Conservation (phyloP, 1,140 invertebrate species). For the Trachymyrmex septentrionalis region DNA sequence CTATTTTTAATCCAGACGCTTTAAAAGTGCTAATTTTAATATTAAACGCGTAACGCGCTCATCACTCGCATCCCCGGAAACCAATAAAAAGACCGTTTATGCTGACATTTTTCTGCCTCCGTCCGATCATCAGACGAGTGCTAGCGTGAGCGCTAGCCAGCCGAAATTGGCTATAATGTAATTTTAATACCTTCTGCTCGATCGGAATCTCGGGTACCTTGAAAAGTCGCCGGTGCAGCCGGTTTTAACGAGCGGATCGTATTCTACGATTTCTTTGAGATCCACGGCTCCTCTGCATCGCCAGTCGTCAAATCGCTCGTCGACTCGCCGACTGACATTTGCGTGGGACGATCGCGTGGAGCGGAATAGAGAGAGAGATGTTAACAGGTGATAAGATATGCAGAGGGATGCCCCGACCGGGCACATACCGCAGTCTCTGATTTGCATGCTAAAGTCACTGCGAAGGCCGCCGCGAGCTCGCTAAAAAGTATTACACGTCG, state of each 20-base stretch:
- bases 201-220: slow-evolving; percentile 22
- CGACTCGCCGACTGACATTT: slow-evolving; percentile 61
- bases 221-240: slow-evolving; percentile 46
- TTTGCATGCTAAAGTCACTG: slow-evolving; percentile 52
- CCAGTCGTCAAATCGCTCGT: slow-evolving; percentile 30
- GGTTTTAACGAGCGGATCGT: slow-evolving; percentile 41
- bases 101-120: slow-evolving; percentile 42
- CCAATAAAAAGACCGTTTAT: slow-evolving; percentile 38
- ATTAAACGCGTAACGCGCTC: slow-evolving; percentile 35
- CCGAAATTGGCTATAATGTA: slow-evolving; percentile 36
- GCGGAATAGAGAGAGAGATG: slow-evolving; percentile 12
- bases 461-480: slow-evolving; percentile 41
- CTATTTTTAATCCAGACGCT: slow-evolving; percentile 53
- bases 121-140: background rate
- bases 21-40: slow-evolving; percentile 44
- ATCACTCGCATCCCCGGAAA: background rate
- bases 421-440: slow-evolving; percentile 1
- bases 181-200: slow-evolving; percentile 5
- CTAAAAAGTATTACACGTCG: slow-evolving; percentile 27
- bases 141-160: background rate
- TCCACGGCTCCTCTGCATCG: slow-evolving; percentile 24
- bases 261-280: slow-evolving; percentile 44
- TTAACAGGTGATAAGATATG: slow-evolving; percentile 34
- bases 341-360: slow-evolving; percentile 59
- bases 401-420: slow-evolving; percentile 30